A percentile compares a stretch with the other conserved stretches of the same genome.
These are phyloP conservation scores for Leptopilina clavipes DNA, from an alignment of 1,140 invertebrate genomes.

Conservation along the genomic window DNA sequence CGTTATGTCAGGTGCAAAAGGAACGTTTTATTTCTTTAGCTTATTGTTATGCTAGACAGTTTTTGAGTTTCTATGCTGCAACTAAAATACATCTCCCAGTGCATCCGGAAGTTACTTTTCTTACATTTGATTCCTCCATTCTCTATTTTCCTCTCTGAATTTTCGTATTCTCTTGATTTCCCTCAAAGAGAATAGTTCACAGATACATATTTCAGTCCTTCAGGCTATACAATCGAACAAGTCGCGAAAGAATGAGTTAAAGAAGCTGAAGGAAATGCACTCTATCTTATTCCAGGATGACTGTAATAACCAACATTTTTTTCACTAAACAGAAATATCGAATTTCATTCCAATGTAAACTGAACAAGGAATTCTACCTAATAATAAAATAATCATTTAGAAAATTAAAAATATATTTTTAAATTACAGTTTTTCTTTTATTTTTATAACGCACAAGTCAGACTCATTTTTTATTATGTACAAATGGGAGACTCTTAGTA, in stretches of 20 bases:
- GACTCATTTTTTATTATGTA: too few species aligned
- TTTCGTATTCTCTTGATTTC: conserved; percentile 45
- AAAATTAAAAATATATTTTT: too few species aligned
- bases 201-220: conserved; percentile 63
- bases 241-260: conserved; percentile 46
- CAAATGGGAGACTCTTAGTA: too few species aligned
- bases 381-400: not conserved
- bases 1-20: not conserved
- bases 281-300: not conserved
- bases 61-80: not conserved
- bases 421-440: too few species aligned
- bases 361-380: not conserved
- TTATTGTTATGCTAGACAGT: too few species aligned
- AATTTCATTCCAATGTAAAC: not conserved
- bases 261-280: conserved; percentile 41
- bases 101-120: conserved; percentile 8
- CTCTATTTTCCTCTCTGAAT: conserved; percentile 45
- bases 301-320: conserved; percentile 3
- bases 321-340: not conserved
- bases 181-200: conserved; percentile 52
- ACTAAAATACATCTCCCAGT: not conserved
- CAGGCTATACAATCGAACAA: conserved; percentile 54
- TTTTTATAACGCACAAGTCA: not conserved
- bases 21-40: not conserved
- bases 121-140: conserved; percentile 47